phyloP scores from a whole-genome alignment of 2,797 vertebrate species.

The Lycodopsis pacificus region DNA sequence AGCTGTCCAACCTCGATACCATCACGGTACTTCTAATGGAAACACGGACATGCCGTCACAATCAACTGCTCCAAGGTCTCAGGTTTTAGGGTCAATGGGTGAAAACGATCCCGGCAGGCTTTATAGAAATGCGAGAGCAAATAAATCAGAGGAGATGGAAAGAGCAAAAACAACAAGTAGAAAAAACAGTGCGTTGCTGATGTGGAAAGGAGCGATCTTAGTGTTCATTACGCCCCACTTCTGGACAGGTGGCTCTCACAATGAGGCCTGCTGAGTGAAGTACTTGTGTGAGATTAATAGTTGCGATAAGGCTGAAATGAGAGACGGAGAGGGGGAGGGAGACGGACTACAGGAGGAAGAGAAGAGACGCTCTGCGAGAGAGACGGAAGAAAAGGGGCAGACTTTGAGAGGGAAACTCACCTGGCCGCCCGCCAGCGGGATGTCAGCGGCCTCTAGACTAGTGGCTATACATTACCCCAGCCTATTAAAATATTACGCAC shows the following conservation, averaged over 20 bases:
- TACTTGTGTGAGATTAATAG: conserved; percentile 84
- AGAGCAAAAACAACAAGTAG: neutral
- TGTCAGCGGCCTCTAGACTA: conserved; percentile 91
- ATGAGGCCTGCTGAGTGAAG: conserved; percentile 82
- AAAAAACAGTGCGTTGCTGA: neutral
- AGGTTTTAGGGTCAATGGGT: conserved; percentile 21
- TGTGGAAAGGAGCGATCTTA: conserved; percentile 37
- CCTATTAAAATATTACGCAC: conserved; percentile 84
- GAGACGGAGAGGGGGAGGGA: conserved; percentile 27
- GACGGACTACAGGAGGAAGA: conserved; percentile 29
- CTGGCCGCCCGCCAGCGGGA: conserved; percentile 86
- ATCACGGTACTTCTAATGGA: conserved; percentile 13
- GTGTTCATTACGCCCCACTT: conserved; percentile 54
- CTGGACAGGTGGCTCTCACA: conserved; percentile 80
- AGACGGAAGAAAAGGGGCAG: conserved; percentile 6
- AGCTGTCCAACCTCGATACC: conserved; percentile 46
- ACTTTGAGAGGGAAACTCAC: conserved; percentile 71
- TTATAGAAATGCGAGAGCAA: neutral
- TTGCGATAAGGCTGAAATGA: conserved; percentile 77
- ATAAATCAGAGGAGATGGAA: conserved; percentile 21
- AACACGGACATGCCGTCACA: conserved; percentile 14
- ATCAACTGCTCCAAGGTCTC: conserved; percentile 6
- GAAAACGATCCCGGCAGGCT: conserved; percentile 18
- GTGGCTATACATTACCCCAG: conserved; percentile 88
- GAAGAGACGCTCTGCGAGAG: conserved; percentile 19